Evolutionary conservation across 92 coral and sea anemone species (phyloP).

Genomic region (Zoanthus gigantus): DNA sequence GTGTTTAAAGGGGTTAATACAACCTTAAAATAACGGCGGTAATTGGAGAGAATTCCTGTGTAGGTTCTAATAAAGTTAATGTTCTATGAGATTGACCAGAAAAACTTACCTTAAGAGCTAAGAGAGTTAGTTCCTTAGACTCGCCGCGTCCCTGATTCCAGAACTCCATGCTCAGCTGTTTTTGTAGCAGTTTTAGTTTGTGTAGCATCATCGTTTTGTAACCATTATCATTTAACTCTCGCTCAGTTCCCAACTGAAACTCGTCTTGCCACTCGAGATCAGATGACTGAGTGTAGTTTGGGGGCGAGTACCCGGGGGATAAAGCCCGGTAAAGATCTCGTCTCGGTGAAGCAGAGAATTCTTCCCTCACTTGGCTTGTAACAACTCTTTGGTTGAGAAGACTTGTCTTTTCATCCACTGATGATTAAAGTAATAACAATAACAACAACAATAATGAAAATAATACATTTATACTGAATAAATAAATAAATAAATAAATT

Average conservation of each 20-base stretch:
- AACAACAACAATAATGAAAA: neutral
- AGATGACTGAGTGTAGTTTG: constrained; percentile 46
- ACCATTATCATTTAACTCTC: constrained; percentile 56
- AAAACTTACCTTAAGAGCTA: constrained; percentile 47
- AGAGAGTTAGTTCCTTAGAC: constrained; percentile 49
- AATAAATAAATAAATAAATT: no score
- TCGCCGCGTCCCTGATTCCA: constrained; percentile 54
- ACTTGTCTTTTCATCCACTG: constrained; percentile 91
- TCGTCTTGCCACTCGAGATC: constrained; percentile 97
- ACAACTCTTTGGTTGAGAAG: constrained; percentile 90
- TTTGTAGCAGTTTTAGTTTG: constrained; percentile 69
- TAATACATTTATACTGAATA: no score
- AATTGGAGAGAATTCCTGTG: no score
- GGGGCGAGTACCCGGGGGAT: constrained; percentile 88
- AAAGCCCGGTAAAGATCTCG: constrained; percentile 88
- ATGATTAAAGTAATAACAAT: neutral
- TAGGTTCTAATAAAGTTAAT: no score
- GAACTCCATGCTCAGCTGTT: constrained; percentile 63
- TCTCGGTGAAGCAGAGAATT: constrained; percentile 89
- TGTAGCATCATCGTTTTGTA: constrained; percentile 69
- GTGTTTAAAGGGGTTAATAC: no score
- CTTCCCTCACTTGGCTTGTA: constrained; percentile 90
- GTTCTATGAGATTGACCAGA: no score
- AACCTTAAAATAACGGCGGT: no score
- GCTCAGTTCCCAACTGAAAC: constrained; percentile 74